phyloP scores from a whole-genome alignment of 2,797 vertebrate genomes.

The Acropternis orthonyx region DNA sequence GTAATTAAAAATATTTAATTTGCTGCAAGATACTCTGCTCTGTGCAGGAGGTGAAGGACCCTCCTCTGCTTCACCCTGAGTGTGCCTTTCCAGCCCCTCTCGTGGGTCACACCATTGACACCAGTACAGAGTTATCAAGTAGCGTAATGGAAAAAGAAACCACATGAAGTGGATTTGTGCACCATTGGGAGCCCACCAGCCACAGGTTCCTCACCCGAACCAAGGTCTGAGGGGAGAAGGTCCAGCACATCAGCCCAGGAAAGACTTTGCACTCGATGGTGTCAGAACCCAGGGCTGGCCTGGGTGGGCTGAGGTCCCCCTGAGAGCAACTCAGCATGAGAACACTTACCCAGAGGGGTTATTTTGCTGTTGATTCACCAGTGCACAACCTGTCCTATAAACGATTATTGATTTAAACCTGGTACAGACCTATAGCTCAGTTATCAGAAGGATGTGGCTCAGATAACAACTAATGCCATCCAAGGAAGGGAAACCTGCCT shows the following conservation, averaged over 20 bases:
- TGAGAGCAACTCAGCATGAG: not conserved
- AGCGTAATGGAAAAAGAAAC: not conserved
- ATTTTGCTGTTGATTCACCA: not conserved
- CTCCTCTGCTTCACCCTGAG: not conserved
- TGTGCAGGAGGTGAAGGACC: not conserved
- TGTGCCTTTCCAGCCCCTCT: not conserved
- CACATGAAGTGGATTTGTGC: not conserved
- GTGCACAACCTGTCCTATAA: not conserved
- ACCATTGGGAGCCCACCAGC: not conserved
- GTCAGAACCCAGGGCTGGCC: not conserved
- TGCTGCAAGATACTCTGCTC: not conserved
- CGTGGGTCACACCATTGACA: not conserved
- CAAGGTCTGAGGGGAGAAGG: not conserved
- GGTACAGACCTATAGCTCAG: not conserved
- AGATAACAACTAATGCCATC: not conserved
- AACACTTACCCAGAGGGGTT: not conserved
- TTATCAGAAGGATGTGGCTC: not conserved
- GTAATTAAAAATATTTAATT: not conserved
- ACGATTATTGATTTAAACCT: not conserved
- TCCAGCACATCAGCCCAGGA: not conserved
- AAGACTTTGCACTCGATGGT: not conserved
- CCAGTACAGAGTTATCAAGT: not conserved
- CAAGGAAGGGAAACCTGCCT: not conserved
- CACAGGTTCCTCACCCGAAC: not conserved
- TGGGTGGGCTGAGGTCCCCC: not conserved